phyloP scores from a whole-genome alignment of 2,113 vertebrate species.

The Hyperopisus bebe region DNA sequence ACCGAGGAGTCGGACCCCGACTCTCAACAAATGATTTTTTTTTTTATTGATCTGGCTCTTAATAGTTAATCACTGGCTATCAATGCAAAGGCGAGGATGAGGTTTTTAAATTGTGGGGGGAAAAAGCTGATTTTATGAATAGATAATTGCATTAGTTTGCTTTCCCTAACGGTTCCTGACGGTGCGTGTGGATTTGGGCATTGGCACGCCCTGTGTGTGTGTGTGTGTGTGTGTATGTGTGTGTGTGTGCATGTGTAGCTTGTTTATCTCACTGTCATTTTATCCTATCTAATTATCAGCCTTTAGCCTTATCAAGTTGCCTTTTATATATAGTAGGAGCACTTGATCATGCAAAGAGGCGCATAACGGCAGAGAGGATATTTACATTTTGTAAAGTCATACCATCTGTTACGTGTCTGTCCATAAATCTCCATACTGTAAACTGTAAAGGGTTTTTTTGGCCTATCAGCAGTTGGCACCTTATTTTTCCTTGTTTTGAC shows the following conservation, averaged over 20 bases:
- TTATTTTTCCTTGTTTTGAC: not conserved
- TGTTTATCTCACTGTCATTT: not conserved
- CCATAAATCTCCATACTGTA: constrained; percentile 1
- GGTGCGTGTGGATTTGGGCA: not conserved
- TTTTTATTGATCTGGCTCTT: constrained; percentile 89
- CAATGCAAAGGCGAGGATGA: constrained; percentile 65
- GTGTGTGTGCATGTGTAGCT: not conserved
- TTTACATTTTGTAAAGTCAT: not conserved
- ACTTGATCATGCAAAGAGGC: not conserved
- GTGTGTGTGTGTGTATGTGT: not conserved
- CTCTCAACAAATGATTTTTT: constrained; percentile 76
- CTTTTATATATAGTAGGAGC: not conserved
- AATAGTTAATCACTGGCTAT: constrained; percentile 80
- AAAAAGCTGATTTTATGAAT: constrained; percentile 60
- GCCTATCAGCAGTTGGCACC: not conserved
- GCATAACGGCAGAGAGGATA: not conserved
- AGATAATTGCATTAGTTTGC: constrained; percentile 29
- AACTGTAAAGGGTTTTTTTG: not conserved
- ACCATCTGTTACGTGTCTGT: not conserved
- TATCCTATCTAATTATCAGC: not conserved
- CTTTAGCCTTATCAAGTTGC: not conserved
- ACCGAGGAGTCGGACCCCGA: constrained; percentile 74
- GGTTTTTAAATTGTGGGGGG: constrained; percentile 48
- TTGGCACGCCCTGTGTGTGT: not conserved
- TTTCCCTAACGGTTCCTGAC: not conserved